phyloP scores from a whole-genome alignment of 2,888 invertebrate species.

The Netelia virgata region DNA sequence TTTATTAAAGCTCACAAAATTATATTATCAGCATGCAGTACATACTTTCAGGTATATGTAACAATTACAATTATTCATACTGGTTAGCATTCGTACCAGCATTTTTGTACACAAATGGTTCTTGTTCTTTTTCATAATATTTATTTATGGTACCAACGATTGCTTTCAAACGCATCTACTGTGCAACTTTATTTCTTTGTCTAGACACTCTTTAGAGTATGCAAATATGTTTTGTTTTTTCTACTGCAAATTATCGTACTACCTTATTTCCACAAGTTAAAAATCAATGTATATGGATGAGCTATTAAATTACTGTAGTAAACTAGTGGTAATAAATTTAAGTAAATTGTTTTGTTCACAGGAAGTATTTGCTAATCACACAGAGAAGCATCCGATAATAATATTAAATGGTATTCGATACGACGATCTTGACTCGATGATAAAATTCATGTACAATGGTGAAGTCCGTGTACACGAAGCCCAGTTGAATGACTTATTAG shows the following conservation, averaged over 20 bases:
- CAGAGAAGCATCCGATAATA: slow-evolving; percentile 84
- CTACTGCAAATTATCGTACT: too few species aligned
- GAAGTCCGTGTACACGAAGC: slow-evolving; percentile 85
- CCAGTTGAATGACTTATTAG: slow-evolving; percentile 84
- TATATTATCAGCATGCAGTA: slow-evolving; percentile 86
- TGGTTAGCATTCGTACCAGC: too few species aligned
- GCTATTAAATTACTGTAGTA: neutral
- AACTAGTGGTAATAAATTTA: slow-evolving; percentile 1
- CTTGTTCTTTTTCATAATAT: neutral
- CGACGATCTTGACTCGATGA: slow-evolving; percentile 83
- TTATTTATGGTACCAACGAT: neutral
- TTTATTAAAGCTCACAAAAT: slow-evolving; percentile 86
- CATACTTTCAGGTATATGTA: slow-evolving; percentile 84
- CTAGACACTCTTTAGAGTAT: neutral
- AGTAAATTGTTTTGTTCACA: slow-evolving; percentile 71
- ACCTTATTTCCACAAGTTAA: too few species aligned
- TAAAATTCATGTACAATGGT: slow-evolving; percentile 86
- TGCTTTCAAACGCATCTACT: neutral
- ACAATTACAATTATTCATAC: neutral
- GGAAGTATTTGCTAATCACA: slow-evolving; percentile 84
- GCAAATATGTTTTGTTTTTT: too few species aligned
- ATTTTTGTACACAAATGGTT: slow-evolving; percentile 5
- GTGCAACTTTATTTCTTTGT: neutral
- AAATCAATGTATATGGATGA: too few species aligned
- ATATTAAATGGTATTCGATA: slow-evolving; percentile 85